Base-by-base conservation (phyloP, 2,888 invertebrate species). In the Mesochorus sp. region DNA sequence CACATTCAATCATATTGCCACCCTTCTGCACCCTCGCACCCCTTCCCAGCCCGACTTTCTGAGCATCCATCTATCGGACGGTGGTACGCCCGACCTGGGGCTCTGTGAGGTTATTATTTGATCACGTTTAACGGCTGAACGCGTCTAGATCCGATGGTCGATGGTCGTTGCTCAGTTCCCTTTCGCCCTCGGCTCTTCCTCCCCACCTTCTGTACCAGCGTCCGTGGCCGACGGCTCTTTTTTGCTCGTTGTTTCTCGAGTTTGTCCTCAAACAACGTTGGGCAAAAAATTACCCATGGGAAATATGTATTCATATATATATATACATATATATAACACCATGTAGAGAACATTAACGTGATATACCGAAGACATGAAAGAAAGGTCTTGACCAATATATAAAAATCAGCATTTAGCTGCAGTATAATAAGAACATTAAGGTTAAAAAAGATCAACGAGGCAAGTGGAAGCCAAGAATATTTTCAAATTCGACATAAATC, bases 91-190 rank as follows among this genome's bases (percentile, higher is more conserved):
- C 64, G 75, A 73, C 62, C 72, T 57, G 78, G 75, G 75, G 74
- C 80, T 76, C 75, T 76, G 67, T 78, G 77, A 77, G 80, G 75
- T 81, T 81, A 80, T 81, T 78, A 80, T 81, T 81, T 80, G 80
- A 80, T 81, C 81, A 72, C 68, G 78, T 81, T 80, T 77, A 76
- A 80, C 80, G 61, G 75, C 73, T 62, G 77, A 78, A 72, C 70
- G 78, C 64, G 53, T 76, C 68, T 57, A 59, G 74, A 70, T 78
- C 64, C 73, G 78, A 74, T 78, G 78, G 76, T 61, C 76, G 70
- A 67, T 76, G 67, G 59, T 59, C 70, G 74, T 64, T 73, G 62
- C 72, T 68, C 10, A 24, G 42, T 68, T 53, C 71, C 71, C 53
- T 21, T 37, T 39, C 19, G 44, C 68, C 68, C 67, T 53, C 61